Conservation (phyloP, 1,140 invertebrate species). For the Zaprionus davidi region DNA sequence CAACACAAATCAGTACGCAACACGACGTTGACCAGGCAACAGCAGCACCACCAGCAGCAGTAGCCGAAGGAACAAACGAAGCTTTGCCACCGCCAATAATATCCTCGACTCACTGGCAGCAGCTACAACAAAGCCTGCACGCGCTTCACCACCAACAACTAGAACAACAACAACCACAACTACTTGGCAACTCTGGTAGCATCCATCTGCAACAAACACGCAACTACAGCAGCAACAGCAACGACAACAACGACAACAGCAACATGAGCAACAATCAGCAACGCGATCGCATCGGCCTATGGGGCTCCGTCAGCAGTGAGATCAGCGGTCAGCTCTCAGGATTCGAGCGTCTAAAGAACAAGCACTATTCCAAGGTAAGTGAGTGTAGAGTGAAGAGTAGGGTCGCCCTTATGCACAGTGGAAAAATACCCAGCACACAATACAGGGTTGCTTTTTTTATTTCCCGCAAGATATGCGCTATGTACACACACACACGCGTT, state of each 20-base stretch:
- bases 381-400: conserved; percentile 53
- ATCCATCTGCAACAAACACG: conserved; percentile 48
- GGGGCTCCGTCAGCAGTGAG: conserved; percentile 72
- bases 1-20: conserved; percentile 81
- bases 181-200: conserved; percentile 26
- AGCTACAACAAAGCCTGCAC: conserved; percentile 63
- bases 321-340: conserved; percentile 68
- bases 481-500: conserved; percentile 5
- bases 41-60: conserved; percentile 33
- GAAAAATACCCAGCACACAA: conserved; percentile 2
- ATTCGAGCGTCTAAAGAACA: conserved; percentile 61
- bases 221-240: conserved; percentile 34
- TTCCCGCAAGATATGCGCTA: conserved; percentile 2
- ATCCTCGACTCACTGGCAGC: conserved; percentile 72
- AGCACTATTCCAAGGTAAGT: conserved; percentile 81
- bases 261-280: conserved; percentile 40
- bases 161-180: conserved; percentile 21
- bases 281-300: conserved; percentile 73
- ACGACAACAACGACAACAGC: conserved; percentile 30
- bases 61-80: conserved; percentile 6
- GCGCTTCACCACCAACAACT: conserved; percentile 56
- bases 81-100: conserved; percentile 44
- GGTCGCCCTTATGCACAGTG: conserved; percentile 11
- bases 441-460: conserved; percentile 32
- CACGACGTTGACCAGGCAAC: conserved; percentile 61